phyloP scores from a whole-genome alignment of 2,888 invertebrate species.

The Torymus auratus region DNA sequence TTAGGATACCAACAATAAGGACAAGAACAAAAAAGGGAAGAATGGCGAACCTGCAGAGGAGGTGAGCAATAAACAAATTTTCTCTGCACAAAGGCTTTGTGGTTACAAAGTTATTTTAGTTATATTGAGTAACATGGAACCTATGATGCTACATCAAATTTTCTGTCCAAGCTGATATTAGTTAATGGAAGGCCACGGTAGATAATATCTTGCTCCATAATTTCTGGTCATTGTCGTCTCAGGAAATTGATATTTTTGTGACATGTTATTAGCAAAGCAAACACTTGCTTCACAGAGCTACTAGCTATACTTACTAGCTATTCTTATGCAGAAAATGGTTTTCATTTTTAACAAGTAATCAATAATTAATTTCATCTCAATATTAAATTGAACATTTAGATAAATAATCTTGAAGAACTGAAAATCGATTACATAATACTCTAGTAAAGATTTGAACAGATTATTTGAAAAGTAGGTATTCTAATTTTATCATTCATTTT shows the following conservation, averaged over 20 bases:
- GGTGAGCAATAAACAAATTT: conserved; percentile 47
- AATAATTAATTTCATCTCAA: too few species aligned
- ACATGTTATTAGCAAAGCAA: too few species aligned
- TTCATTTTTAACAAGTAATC: too few species aligned
- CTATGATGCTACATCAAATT: conserved; percentile 10
- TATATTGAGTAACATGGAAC: conserved; percentile 21
- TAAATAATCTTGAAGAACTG: too few species aligned
- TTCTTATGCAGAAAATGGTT: too few species aligned
- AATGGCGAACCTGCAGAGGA: conserved; percentile 55
- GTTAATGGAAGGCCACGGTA: neutral
- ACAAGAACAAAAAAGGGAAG: conserved; percentile 57
- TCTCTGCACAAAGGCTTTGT: conserved; percentile 1
- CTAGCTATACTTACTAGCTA: too few species aligned
- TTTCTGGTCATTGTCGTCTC: conserved; percentile 13
- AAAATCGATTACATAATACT: too few species aligned
- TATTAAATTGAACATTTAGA: too few species aligned
- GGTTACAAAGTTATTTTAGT: conserved; percentile 12
- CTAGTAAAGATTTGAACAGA: too few species aligned
- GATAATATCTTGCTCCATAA: conserved; percentile 22
- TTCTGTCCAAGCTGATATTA: conserved; percentile 14
- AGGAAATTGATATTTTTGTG: neutral
- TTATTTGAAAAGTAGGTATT: too few species aligned
- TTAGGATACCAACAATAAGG: conserved; percentile 55
- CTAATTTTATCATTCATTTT: too few species aligned
- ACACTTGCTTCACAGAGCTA: too few species aligned